A percentile compares a stretch with the other conserved stretches of the same genome.
Conservation (phyloP, 2,888 invertebrate genomes). For the Drosophila niveifrons region DNA sequence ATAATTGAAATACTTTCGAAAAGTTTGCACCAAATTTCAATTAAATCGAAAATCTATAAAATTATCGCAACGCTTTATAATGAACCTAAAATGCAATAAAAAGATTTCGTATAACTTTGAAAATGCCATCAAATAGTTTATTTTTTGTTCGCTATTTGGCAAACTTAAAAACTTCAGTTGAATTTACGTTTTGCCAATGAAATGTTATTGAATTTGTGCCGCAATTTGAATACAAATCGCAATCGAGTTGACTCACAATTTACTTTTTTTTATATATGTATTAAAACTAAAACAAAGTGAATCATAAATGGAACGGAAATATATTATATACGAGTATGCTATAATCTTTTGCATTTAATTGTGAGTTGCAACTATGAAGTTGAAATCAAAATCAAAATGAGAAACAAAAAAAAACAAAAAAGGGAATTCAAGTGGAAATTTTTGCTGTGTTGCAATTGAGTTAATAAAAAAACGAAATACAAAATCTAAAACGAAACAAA, state of each 20-base stretch:
- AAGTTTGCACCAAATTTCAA: too few relatives aligned
- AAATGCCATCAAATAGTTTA: too few relatives aligned
- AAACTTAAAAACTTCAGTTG: background rate
- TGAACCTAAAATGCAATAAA: too few relatives aligned
- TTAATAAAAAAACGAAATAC: background rate
- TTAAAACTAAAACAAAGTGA: conserved; percentile 11
- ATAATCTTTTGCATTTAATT: background rate
- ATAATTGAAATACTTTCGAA: too few relatives aligned
- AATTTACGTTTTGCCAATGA: background rate
- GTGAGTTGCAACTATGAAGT: background rate
- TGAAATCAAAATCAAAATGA: too few relatives aligned
- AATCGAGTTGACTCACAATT: conserved; percentile 13
- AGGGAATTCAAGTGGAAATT: background rate
- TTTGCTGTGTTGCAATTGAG: background rate
- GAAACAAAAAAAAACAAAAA: background rate
- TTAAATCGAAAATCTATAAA: too few relatives aligned
- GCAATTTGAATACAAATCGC: conserved; percentile 14
- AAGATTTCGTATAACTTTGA: too few relatives aligned
- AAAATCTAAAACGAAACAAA: conserved; percentile 10
- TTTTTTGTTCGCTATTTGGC: background rate
- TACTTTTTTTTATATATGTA: too few relatives aligned
- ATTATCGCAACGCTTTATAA: too few relatives aligned
- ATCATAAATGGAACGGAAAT: conserved; percentile 13
- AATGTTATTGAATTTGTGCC: conserved; percentile 17
- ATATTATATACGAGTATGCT: background rate